Conservation (phyloP, 2,113 vertebrate species). For the Sterrhoptilus dennistouni region DNA sequence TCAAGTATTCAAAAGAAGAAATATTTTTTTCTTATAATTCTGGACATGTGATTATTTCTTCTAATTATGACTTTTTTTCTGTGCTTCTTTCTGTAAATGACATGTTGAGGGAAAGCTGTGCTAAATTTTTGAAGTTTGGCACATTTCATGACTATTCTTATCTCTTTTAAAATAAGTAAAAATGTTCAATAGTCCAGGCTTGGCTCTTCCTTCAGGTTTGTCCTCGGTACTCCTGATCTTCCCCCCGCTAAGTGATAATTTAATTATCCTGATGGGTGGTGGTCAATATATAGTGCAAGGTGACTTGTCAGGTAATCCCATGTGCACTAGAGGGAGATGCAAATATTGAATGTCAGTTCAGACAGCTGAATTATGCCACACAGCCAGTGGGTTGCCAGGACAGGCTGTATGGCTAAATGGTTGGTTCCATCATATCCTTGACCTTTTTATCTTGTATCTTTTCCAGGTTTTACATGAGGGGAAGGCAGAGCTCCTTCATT, state of each 20-base stretch:
- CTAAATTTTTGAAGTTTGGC: neutral
- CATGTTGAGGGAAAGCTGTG: neutral
- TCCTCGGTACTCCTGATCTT: neutral
- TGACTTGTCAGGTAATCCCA: slow-evolving; percentile 6
- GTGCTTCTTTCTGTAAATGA: neutral
- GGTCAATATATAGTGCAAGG: neutral
- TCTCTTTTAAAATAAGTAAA: neutral
- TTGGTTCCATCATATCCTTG: neutral
- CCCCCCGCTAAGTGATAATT: neutral
- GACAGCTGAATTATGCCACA: neutral
- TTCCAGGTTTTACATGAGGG: neutral
- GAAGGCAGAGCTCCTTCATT: neutral
- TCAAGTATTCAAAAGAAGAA: neutral
- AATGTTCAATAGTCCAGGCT: neutral
- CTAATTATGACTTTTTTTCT: neutral
- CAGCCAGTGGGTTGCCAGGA: neutral
- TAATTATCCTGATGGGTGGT: slow-evolving; percentile 18
- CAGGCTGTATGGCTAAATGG: neutral
- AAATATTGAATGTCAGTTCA: neutral
- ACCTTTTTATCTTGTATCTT: neutral
- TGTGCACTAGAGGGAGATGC: neutral
- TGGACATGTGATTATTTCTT: neutral
- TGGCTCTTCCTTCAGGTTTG: neutral
- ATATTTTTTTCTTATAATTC: neutral
- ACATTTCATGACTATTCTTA: neutral